Base-by-base conservation (phyloP, 2,888 invertebrate genomes). In the Erannis defoliaria region DNA sequence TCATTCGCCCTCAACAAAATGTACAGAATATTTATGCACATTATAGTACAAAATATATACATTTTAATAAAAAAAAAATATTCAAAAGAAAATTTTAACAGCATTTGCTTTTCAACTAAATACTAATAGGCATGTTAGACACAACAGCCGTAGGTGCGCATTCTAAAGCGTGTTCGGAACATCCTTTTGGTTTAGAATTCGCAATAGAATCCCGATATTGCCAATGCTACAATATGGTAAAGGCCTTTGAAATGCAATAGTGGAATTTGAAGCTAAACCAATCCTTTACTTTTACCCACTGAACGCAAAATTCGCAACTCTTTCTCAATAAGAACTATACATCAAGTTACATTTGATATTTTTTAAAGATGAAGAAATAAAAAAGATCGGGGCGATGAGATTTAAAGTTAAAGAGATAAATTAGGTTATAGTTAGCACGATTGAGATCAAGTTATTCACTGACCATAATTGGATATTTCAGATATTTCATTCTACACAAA, bases 171-270 rank as follows among this genome's bases (percentile, higher is more conserved):
- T 45, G 62, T 46, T 55, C 48, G 50, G 29, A 49, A 51, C 51
- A 51, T 46, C 45, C 35, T 56, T 54, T 50, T 68, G 67, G 74
- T 70, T 73, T 67, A 66, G 72, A 70, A 74, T 75, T 73, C 71
- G 62, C 74, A 76, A 82, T 82, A 80, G 78, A 78, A 81, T 79
- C 80, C 71, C 72, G 66, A 75, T 78, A 76, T 80, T 80, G 75
- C 75, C 75, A 74, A 70, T 76, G 72, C 70, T 67, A 75, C 77
- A 68, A 69, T 70, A 69, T 66, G 60, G 67, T 65, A 72, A 70
- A 68, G 66, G 55, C 53, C 55, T 53, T 38, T 56, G 58, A 65
- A 62, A 59, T 61, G 61, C 58, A 61, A 62, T 62, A 62, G 55
- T 40, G 31, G 6, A 43, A 33, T 21, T 21, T 12, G n/a, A 35